Conservation (phyloP, 2,888 invertebrate genomes). For the Corythucha ciliata region DNA sequence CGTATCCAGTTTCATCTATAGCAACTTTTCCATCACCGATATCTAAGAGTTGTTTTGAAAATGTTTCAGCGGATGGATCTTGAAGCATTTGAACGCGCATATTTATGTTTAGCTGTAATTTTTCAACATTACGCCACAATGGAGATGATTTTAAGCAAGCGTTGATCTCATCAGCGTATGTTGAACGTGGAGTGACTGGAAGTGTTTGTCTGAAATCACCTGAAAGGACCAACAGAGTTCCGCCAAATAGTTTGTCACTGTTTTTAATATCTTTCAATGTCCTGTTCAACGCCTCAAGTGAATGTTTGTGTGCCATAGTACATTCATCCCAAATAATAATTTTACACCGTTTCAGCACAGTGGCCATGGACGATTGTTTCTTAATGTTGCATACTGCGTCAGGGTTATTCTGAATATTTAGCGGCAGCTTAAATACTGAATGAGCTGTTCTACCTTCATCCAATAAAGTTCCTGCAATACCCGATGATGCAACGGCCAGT, state of each 20-base stretch:
- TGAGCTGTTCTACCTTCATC: no score
- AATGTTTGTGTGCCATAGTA: constrained; percentile 40
- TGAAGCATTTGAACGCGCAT: no score
- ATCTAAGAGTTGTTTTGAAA: no score
- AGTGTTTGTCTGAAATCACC: constrained; percentile 31
- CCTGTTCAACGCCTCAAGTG: constrained; percentile 38
- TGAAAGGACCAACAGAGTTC: constrained; percentile 23
- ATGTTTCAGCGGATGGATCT: no score
- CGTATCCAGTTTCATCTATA: constrained; percentile 36
- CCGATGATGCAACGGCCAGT: no score
- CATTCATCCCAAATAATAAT: constrained; percentile 42
- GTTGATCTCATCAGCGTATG: no score
- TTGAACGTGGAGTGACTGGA: no score
- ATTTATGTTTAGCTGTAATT: no score
- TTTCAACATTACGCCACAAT: no score
- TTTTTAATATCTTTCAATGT: constrained; percentile 26
- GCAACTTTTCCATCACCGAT: no score
- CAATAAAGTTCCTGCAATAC: no score
- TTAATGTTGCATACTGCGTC: constrained; percentile 36
- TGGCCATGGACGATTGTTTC: constrained; percentile 34
- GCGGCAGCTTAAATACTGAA: constrained; percentile 27
- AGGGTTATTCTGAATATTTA: constrained; percentile 31
- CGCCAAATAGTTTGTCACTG: constrained; percentile 18
- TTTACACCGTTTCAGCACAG: constrained; percentile 36
- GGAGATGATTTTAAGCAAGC: no score